phyloP scores from a whole-genome alignment of 2,113 vertebrate species.

The Poecilia latipinna region DNA sequence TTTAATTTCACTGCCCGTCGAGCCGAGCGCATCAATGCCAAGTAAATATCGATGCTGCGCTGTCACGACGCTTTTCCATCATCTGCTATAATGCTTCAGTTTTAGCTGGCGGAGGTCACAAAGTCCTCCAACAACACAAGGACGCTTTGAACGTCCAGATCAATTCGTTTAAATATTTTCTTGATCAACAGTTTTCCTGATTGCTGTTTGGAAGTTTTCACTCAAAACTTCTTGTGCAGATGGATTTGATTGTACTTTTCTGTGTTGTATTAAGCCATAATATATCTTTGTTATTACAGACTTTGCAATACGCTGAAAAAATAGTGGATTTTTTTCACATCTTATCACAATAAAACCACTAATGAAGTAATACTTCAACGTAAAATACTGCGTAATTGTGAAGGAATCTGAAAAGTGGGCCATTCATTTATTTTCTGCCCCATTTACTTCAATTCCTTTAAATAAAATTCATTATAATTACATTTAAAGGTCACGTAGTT shows the following conservation, averaged over 20 bases:
- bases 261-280: too few species aligned
- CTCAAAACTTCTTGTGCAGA: too few species aligned
- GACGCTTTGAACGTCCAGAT: neutral
- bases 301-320: neutral
- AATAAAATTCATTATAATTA: too few species aligned
- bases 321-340: neutral
- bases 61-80: neutral
- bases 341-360: neutral
- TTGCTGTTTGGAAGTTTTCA: too few species aligned
- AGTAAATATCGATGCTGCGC: neutral
- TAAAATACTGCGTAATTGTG: neutral
- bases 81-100: neutral
- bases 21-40: neutral
- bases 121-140: neutral
- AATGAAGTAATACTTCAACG: neutral
- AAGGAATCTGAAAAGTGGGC: too few species aligned
- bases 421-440: too few species aligned
- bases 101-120: neutral
- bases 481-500: too few species aligned
- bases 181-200: too few species aligned
- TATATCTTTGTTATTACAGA: too few species aligned
- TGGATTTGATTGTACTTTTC: too few species aligned
- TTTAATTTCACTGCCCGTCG: neutral
- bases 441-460: too few species aligned
- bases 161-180: neutral